Evolutionary conservation across 2,888 invertebrate species (phyloP).

Genomic region (Trachelus tabidus): DNA sequence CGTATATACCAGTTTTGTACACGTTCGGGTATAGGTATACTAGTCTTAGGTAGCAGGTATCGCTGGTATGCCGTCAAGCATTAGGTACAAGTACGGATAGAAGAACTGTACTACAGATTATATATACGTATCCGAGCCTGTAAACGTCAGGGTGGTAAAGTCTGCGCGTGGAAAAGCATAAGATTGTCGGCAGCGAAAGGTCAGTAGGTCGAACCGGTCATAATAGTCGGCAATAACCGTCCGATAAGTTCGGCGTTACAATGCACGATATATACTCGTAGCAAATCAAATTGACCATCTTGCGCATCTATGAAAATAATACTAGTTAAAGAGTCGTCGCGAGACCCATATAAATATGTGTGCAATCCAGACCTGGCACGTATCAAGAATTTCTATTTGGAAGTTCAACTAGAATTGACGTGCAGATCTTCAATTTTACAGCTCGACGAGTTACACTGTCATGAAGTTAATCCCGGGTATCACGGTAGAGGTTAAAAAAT

Average conservation of each 20-base stretch:
- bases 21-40: not conserved
- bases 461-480: not conserved
- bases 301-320: not conserved
- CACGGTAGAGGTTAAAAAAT: not conserved
- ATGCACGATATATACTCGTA: not conserved
- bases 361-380: not conserved
- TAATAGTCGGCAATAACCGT: slow-evolving; percentile 18
- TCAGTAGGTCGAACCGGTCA: slow-evolving; percentile 38
- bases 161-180: not conserved
- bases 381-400: not conserved
- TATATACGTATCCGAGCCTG: not conserved
- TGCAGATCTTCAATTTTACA: not conserved
- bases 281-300: not conserved
- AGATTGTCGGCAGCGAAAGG: slow-evolving; percentile 26
- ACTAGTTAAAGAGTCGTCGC: not conserved
- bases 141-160: not conserved
- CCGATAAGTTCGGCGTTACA: not conserved
- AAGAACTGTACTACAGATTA: not conserved
- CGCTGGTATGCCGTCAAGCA: not conserved
- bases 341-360: not conserved
- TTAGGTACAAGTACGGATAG: not conserved
- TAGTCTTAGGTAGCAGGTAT: not conserved
- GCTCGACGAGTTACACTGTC: not conserved
- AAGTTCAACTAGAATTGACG: not conserved
- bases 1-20: not conserved